Evolutionary conservation across 2,888 invertebrate genomes (phyloP).

Genomic region (Tipula helvola): DNA sequence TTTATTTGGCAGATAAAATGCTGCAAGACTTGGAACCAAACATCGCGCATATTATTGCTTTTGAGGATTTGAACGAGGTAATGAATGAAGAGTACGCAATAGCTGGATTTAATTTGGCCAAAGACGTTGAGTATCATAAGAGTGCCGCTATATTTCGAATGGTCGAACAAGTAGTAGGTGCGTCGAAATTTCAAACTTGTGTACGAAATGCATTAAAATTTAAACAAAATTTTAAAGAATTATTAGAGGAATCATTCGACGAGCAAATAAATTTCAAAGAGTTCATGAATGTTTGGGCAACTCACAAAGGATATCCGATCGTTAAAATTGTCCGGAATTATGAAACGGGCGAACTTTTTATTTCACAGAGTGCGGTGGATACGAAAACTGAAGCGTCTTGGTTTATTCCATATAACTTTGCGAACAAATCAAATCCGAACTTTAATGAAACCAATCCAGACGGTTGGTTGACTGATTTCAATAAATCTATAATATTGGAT

Average conservation of each 20-base stretch:
- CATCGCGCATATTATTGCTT: neutral
- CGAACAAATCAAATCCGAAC: neutral
- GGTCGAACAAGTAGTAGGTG: neutral
- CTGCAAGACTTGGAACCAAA: neutral
- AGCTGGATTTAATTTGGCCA: neutral
- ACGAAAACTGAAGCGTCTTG: neutral
- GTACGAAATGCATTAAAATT: neutral
- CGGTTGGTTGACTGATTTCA: neutral
- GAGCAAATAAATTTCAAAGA: neutral
- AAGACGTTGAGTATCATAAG: neutral
- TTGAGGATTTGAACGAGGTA: neutral
- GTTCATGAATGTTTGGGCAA: neutral
- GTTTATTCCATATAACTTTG: neutral
- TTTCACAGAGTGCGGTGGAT: neutral
- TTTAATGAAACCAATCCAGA: neutral
- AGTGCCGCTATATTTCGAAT: neutral
- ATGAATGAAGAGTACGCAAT: neutral
- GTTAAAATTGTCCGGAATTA: neutral
- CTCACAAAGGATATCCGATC: neutral
- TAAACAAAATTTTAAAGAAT: neutral
- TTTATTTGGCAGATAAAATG: neutral
- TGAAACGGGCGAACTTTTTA: neutral
- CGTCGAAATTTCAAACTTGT: neutral
- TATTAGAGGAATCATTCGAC: neutral
- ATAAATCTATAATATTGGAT: neutral